A percentile compares a stretch with the other conserved stretches of the same genome.
Evolutionary conservation across 2,113 vertebrate genomes (phyloP).

Genomic region (Neotoma lepida): DNA sequence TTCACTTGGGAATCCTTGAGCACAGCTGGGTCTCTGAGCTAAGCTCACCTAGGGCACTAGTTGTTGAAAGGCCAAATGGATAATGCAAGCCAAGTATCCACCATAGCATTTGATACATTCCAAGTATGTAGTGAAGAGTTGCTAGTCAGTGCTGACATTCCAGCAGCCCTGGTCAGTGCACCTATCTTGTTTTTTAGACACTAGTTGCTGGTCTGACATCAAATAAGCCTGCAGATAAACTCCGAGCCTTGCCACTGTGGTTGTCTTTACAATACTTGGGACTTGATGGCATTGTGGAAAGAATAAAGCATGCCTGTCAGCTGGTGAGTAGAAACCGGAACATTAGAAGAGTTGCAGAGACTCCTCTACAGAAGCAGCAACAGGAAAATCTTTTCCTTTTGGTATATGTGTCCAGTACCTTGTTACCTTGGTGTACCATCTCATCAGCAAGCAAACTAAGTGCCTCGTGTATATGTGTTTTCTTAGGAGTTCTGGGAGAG

Average conservation of each 20-base stretch:
- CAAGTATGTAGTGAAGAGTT: neutral
- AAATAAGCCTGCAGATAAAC: conserved; percentile 93
- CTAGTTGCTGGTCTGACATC: conserved; percentile 95
- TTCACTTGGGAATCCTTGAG: neutral
- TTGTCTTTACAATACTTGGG: conserved; percentile 96
- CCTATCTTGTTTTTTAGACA: conserved; percentile 85
- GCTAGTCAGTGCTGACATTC: neutral
- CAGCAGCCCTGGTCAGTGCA: neutral
- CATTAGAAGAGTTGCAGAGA: neutral
- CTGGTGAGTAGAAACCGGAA: conserved; percentile 87
- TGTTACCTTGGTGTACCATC: neutral
- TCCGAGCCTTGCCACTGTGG: conserved; percentile 96
- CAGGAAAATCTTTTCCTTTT: neutral
- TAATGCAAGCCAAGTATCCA: neutral
- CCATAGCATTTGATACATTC: neutral
- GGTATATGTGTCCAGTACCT: neutral
- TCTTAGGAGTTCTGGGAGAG: conserved; percentile 23
- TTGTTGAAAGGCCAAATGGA: neutral
- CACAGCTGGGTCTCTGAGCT: neutral
- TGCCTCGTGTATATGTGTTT: neutral
- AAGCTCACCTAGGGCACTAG: neutral
- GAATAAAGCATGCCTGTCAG: conserved; percentile 91
- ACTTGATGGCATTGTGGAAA: conserved; percentile 93
- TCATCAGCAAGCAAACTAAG: neutral
- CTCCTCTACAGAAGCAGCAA: neutral